Base-by-base conservation (phyloP, 1,140 invertebrate genomes). In the Ooceraea biroi region DNA sequence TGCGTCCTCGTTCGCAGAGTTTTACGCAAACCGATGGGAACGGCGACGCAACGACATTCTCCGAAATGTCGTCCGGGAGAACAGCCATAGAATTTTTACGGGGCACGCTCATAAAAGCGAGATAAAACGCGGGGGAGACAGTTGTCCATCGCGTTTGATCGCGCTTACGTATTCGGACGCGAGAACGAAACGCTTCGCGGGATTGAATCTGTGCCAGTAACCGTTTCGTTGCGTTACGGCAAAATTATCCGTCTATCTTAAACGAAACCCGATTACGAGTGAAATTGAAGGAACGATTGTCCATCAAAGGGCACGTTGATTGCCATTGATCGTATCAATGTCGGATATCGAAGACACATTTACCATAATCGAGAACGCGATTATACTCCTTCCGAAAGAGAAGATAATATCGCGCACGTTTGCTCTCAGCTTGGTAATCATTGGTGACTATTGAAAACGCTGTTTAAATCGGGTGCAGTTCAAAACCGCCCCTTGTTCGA, bases 11-110 rank as follows among this genome's bases (percentile, higher is more conserved):
- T 69, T 69, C 76, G 22, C 68, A 11, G 22, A 36, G 52, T 80
- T 80, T 80, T 71, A 80, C 57, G 71, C 76, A 80, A 80, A 78
- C 19, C 48, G 76, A 78, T 78, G 76, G 22, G 50, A 55, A 80
- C 65, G 17, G 48, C 48, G 48, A 5, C 63, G 63, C 41, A 44
- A 36, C 36, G 44, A 66, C 30, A 17, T 44, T 48, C 30, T 78
- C 44, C n/a, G n/a, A n/a, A 44, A 30, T 27, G 36, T 36, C 36
- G 36, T 46, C 17, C 44, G 36, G 44, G 50, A 48, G n/a, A 65
- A 65, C n/a, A 19, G 50, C 17, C 27, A 57, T 77, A 22, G 66
- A 60, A 83, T 63, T 83, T 83, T 83, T 66, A 66, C 12, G 60
- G 19, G 14, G 11, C 48, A 27, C 27, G 36, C 14, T 83, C 60